Conservation (phyloP, 1,140 invertebrate species). For the Bombus sylvicola region DNA sequence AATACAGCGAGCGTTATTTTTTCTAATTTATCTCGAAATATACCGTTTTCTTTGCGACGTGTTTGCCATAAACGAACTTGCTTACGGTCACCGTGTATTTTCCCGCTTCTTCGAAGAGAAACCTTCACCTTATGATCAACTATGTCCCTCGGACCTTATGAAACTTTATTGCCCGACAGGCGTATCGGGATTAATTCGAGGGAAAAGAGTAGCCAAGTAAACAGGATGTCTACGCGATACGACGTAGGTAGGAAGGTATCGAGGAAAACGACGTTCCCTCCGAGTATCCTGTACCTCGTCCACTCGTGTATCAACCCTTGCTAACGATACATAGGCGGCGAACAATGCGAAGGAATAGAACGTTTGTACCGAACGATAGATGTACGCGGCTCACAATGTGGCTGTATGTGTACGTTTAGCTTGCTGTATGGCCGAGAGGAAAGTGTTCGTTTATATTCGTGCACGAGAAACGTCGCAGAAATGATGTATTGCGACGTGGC, state of each 20-base stretch:
- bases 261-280: background rate
- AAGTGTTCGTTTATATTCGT: background rate
- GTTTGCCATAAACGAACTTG: too few species aligned
- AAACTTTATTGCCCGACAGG: background rate
- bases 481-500: conserved; percentile 29
- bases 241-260: background rate
- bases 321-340: background rate
- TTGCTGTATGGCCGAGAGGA: background rate
- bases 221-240: background rate
- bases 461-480: conserved; percentile 9
- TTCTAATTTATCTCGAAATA: too few species aligned
- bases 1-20: too few species aligned
- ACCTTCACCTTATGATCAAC: background rate
- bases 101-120: rapidly evolving
- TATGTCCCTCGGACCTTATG: background rate
- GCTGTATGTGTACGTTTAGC: background rate
- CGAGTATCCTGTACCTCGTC: background rate
- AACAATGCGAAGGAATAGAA: conserved; percentile 4
- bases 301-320: background rate
- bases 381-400: too few species aligned
- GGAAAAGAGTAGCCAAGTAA: conserved; percentile 5
- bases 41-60: too few species aligned
- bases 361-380: conserved; percentile 13
- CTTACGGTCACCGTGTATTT: background rate
- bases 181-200: background rate